phyloP scores from a whole-genome alignment of 92 coral and sea anemone species.

The Zoanthus solanderi region DNA sequence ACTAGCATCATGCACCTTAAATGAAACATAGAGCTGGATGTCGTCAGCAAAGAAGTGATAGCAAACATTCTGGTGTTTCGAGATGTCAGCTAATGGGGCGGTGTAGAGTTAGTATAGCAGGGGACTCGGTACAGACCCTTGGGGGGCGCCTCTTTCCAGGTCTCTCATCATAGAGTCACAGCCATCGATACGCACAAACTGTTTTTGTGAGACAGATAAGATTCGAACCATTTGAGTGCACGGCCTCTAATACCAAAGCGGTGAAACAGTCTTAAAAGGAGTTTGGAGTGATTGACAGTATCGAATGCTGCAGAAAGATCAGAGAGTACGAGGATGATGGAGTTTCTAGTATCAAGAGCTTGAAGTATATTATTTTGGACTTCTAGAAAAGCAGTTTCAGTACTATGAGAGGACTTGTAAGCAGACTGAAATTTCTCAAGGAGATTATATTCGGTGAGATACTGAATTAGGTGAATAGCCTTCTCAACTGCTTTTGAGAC shows the following conservation, averaged over 20 bases:
- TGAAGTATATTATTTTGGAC: too few relatives aligned
- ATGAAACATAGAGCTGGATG: conserved; percentile 4
- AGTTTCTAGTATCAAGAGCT: not conserved
- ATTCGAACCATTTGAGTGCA: not conserved
- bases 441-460: not conserved
- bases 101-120: not conserved
- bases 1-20: not conserved
- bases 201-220: too few relatives aligned
- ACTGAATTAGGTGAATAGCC: not conserved
- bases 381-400: too few relatives aligned
- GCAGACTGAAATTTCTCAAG: too few relatives aligned
- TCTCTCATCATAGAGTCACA: not conserved
- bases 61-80: conserved; percentile 5
- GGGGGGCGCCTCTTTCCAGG: conserved; percentile 2
- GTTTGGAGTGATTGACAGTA: not conserved
- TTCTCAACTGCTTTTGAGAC: not conserved
- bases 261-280: not conserved
- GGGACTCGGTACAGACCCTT: not conserved
- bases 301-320: not conserved
- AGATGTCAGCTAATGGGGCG: conserved; percentile 12
- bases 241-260: not conserved
- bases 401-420: too few relatives aligned
- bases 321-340: not conserved
- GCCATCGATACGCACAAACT: too few relatives aligned
- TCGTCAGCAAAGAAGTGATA: conserved; percentile 14